Conservation (phyloP, 2,888 invertebrate genomes). For the Nephrotoma guestfalica region DNA sequence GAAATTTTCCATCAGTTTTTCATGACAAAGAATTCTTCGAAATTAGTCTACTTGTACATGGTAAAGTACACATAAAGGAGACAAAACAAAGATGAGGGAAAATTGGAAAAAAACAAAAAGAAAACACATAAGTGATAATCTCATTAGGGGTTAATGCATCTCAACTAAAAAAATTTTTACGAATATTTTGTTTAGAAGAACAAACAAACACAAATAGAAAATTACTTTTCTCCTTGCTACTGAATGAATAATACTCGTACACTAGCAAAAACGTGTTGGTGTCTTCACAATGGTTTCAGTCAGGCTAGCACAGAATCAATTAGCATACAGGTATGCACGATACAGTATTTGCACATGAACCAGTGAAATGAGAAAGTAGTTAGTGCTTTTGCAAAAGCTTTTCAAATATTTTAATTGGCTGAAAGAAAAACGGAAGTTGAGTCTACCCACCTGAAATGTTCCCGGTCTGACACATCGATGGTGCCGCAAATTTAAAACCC, state of each 20-base stretch:
- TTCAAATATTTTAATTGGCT: too few species aligned
- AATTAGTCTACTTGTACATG: neutral
- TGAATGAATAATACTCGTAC: neutral
- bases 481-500: too few species aligned
- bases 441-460: too few species aligned
- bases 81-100: neutral
- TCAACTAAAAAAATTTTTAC: neutral
- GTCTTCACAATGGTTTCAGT: neutral
- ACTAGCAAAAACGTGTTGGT: neutral
- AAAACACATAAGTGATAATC: neutral
- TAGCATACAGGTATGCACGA: neutral
- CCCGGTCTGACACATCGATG: too few species aligned
- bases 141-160: neutral
- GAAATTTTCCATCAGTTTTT: neutral
- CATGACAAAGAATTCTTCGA: neutral
- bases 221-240: neutral
- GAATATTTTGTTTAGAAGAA: neutral
- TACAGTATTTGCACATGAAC: too few species aligned
- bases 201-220: neutral
- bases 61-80: too few species aligned
- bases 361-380: too few species aligned
- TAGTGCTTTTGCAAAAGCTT: too few species aligned
- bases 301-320: neutral
- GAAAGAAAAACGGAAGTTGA: too few species aligned
- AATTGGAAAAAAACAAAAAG: neutral